phyloP scores from a whole-genome alignment of 2,888 invertebrate genomes.

The Tenthredo mesomela region DNA sequence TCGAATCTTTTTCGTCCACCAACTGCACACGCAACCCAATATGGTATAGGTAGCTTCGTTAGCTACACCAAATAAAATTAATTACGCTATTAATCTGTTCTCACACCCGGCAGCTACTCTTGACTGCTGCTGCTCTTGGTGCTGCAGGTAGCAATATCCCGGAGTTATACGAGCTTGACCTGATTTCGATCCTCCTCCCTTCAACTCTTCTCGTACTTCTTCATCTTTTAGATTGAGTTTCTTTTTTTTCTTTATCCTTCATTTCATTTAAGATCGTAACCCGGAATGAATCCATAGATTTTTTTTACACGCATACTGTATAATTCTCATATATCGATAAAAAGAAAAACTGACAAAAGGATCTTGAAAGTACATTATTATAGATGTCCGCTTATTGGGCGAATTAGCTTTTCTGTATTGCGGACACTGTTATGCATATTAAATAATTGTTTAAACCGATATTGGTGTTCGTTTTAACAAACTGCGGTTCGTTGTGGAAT shows the following conservation, averaged over 20 bases:
- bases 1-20: conserved; percentile 18
- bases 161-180: conserved; percentile 48
- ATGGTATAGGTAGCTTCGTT: conserved; percentile 23
- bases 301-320: not conserved
- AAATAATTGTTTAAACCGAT: not conserved
- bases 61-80: conserved; percentile 48
- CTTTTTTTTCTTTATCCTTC: not conserved
- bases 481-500: conserved; percentile 2
- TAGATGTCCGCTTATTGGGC: no score
- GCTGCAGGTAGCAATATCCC: conserved; percentile 21
- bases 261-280: not conserved
- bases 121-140: not conserved
- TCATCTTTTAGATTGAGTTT: not conserved
- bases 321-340: not conserved
- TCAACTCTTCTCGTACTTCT: not conserved
- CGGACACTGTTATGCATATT: not conserved
- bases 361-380: not conserved
- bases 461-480: not conserved
- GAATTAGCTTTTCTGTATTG: not conserved
- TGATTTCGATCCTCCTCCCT: conserved; percentile 26
- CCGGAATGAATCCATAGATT: not conserved
- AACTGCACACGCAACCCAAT: conserved; percentile 9
- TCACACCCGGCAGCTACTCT: conserved; percentile 37
- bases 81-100: conserved; percentile 49
- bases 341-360: not conserved